Conservation (phyloP, 2,888 invertebrate species). For the Heliconius ismenius region DNA sequence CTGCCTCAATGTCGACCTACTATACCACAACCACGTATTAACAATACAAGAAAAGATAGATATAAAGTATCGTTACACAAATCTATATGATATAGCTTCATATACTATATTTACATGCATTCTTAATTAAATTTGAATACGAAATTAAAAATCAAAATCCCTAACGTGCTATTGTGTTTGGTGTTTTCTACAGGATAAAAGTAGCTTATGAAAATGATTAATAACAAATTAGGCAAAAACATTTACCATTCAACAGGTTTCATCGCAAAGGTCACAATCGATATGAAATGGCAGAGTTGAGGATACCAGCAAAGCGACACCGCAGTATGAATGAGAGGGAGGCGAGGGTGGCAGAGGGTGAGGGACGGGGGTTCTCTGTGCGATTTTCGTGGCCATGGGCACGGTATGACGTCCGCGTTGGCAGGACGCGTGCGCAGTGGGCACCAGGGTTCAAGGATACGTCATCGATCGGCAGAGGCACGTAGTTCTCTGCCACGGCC, state of each 20-base stretch:
- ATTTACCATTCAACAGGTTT: conserved; percentile 58
- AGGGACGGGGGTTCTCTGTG: conserved; percentile 51
- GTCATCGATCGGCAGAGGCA: conserved; percentile 69
- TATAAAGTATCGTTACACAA: neutral
- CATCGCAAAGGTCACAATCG: conserved; percentile 65
- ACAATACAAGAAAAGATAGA: conserved; percentile 3
- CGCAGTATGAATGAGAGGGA: conserved; percentile 60
- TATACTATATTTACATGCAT: neutral
- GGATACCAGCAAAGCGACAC: conserved; percentile 52
- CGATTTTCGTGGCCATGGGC: conserved; percentile 75
- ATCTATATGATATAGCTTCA: neutral
- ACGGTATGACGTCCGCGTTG: conserved; percentile 71
- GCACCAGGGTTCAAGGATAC: conserved; percentile 72
- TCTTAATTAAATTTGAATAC: neutral
- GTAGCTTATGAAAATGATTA: conserved; percentile 16
- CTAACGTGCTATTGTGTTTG: neutral
- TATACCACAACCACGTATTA: conserved; percentile 45
- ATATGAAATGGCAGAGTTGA: conserved; percentile 73
- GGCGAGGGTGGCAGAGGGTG: conserved; percentile 44
- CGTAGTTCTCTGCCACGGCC: conserved; percentile 62
- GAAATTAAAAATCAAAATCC: neutral
- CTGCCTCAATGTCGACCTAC: conserved; percentile 63
- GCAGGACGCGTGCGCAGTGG: conserved; percentile 63
- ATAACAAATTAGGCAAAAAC: conserved; percentile 27
- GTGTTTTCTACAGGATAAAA: neutral